Percentiles rank a stretch among this genome's conserved stretches.
Evolutionary conservation across 1,140 invertebrate genomes (phyloP).

Genomic region (Sipha flava): DNA sequence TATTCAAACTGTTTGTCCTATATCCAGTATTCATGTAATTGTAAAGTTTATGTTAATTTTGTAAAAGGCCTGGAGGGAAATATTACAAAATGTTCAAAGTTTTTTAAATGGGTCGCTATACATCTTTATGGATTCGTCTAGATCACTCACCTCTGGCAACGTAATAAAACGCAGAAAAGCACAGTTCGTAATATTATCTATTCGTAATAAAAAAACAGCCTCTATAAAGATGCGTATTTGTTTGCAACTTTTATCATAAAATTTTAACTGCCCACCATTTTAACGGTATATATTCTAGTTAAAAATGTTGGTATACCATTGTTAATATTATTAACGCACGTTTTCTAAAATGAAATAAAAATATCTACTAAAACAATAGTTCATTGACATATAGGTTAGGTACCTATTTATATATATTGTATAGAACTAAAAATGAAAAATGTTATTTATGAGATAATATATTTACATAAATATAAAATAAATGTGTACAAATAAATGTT

Average conservation of each 20-base stretch:
- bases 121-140: background rate
- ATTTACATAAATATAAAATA: no score
- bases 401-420: no score
- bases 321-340: background rate
- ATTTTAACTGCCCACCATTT: background rate
- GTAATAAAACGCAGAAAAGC: background rate
- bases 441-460: no score
- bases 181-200: background rate
- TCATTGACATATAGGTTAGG: no score
- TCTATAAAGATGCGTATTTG: background rate
- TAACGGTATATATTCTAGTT: background rate
- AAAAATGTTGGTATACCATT: background rate
- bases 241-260: background rate
- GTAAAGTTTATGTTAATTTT: background rate
- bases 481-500: no score
- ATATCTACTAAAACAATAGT: no score
- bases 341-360: no score
- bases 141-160: background rate
- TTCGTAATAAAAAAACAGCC: background rate
- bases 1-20: no score
- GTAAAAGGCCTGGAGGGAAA: background rate
- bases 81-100: background rate
- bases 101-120: background rate
- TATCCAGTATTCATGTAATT: no score
- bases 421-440: no score